Percentiles rank a stretch among this genome's conserved stretches.
Conservation (phyloP, 2,888 invertebrate species). For the Megaustenia siamemsis region DNA sequence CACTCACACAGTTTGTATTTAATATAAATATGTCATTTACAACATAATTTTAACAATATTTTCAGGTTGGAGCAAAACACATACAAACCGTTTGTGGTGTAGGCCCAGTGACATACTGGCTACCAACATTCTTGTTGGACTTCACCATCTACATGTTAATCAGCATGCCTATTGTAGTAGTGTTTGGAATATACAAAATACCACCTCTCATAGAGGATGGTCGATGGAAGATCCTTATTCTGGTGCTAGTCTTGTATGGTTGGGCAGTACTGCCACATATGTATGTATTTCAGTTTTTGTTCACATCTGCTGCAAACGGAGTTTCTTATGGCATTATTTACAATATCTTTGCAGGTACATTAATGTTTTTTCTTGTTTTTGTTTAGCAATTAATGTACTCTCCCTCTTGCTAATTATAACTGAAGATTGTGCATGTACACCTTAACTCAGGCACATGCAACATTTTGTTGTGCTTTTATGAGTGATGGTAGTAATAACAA, state of each 20-base stretch:
- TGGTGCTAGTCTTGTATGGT: constrained; percentile 86
- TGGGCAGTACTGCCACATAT: constrained; percentile 87
- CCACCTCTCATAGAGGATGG: constrained; percentile 82
- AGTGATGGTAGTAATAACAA: too few relatives aligned
- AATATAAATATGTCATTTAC: too few relatives aligned
- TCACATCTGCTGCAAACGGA: constrained; percentile 87
- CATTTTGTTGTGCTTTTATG: too few relatives aligned
- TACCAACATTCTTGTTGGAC: constrained; percentile 86
- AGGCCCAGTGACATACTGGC: constrained; percentile 84
- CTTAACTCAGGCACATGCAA: too few relatives aligned
- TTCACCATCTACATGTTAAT: constrained; percentile 84
- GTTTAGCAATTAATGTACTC: too few relatives aligned
- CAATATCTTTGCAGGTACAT: too few relatives aligned
- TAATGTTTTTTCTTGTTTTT: too few relatives aligned
- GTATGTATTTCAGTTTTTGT: constrained; percentile 86
- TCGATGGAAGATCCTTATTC: constrained; percentile 80
- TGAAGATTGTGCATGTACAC: too few relatives aligned
- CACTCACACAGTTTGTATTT: too few relatives aligned
- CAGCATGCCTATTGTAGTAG: constrained; percentile 83
- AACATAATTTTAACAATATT: neutral
- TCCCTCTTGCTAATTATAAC: too few relatives aligned
- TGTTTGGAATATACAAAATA: constrained; percentile 85
- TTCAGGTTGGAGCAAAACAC: constrained; percentile 69
- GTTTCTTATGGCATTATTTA: too few relatives aligned
- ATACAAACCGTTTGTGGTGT: constrained; percentile 76